Conservation (phyloP, 2,797 vertebrate genomes). For the Prionace glauca region DNA sequence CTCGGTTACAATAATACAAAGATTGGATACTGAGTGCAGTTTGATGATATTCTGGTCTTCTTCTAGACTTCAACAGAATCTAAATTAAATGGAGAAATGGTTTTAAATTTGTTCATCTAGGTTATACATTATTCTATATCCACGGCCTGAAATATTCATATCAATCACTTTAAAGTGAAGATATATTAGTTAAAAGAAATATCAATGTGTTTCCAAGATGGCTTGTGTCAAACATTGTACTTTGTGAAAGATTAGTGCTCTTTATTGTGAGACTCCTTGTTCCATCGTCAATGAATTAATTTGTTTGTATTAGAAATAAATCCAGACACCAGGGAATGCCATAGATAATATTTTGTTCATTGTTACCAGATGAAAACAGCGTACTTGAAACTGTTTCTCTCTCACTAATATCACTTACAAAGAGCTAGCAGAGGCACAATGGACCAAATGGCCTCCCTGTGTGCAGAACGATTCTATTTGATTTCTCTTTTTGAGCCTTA, state of each 20-base stretch:
- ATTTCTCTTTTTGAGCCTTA: slow-evolving; percentile 66
- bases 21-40: not conserved
- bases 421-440: too few relatives aligned
- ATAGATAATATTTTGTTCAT: slow-evolving; percentile 60
- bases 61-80: not conserved
- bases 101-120: not conserved
- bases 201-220: slow-evolving; percentile 38
- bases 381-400: slow-evolving; percentile 57
- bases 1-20: slow-evolving; percentile 8
- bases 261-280: slow-evolving; percentile 53
- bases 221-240: slow-evolving; percentile 44
- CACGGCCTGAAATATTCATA: not conserved
- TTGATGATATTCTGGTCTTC: not conserved
- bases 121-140: not conserved
- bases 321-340: slow-evolving; percentile 45
- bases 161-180: slow-evolving; percentile 8
- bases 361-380: slow-evolving; percentile 65
- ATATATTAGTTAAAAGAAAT: slow-evolving; percentile 38
- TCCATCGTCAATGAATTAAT: slow-evolving; percentile 19
- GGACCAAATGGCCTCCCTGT: too few relatives aligned
- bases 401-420: not conserved
- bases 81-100: not conserved
- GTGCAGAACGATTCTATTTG: not conserved
- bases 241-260: slow-evolving; percentile 45
- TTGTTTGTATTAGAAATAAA: not conserved